Percentiles rank a stretch among this genome's conserved stretches.
phyloP scores from a whole-genome alignment of 2,113 vertebrate genomes.

The Pedionomus torquatus region DNA sequence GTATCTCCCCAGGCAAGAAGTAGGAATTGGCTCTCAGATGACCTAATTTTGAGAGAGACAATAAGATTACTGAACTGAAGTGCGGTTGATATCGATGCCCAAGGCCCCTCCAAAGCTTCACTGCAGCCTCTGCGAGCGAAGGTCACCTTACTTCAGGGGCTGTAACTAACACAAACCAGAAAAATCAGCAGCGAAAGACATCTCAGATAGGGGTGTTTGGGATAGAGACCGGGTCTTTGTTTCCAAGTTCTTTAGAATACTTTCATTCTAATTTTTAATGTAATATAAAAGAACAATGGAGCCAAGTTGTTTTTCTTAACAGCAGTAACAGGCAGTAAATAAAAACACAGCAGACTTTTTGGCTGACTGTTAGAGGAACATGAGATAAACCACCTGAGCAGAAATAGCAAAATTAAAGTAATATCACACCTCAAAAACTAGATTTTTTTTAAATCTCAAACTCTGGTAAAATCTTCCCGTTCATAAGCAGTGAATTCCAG shows the following conservation, averaged over 20 bases:
- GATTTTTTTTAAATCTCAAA: background rate
- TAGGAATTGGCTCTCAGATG: slow-evolving; percentile 35
- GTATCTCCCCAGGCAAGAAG: background rate
- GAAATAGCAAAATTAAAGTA: background rate
- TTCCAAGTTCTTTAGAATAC: background rate
- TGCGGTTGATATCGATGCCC: slow-evolving; percentile 55
- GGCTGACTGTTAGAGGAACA: background rate
- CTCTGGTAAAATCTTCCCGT: background rate
- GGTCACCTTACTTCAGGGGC: slow-evolving; percentile 45
- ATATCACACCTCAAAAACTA: background rate
- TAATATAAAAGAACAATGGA: background rate
- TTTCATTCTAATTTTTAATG: background rate
- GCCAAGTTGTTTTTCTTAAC: background rate
- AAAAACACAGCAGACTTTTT: background rate
- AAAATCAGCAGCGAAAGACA: background rate
- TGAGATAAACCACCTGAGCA: background rate
- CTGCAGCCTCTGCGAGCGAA: background rate
- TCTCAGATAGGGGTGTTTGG: background rate
- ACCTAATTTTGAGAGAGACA: slow-evolving; percentile 57
- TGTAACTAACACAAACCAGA: slow-evolving; percentile 14
- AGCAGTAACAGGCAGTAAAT: background rate
- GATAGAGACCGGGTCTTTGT: background rate
- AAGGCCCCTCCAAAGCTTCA: slow-evolving; percentile 38
- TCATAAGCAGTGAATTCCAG: background rate
- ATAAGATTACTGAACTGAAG: slow-evolving; percentile 52